phyloP scores from a whole-genome alignment of 2,797 vertebrate genomes.

The Chiroxiphia lanceolata region DNA sequence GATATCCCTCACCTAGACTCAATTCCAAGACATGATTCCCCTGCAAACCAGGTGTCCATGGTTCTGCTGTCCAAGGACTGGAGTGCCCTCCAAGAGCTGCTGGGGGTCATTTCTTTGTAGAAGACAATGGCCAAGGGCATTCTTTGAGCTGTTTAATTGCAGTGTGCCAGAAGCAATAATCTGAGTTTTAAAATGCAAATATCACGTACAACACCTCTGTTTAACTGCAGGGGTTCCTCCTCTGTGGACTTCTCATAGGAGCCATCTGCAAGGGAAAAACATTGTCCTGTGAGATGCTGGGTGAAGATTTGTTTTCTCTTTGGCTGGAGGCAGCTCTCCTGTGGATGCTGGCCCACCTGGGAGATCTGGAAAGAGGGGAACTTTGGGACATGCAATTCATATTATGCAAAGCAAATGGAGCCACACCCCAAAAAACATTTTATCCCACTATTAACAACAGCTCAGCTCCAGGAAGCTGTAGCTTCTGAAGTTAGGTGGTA shows the following conservation, averaged over 20 bases:
- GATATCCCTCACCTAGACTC: background rate
- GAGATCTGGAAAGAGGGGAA: background rate
- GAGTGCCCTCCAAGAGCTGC: background rate
- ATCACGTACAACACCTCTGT: slow-evolving; percentile 86
- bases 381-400: background rate
- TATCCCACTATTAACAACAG: background rate
- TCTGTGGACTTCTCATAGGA: slow-evolving; percentile 74
- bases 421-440: background rate
- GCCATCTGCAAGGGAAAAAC: slow-evolving; percentile 69
- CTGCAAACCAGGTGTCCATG: background rate
- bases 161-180: background rate
- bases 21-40: background rate
- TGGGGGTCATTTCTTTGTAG: background rate
- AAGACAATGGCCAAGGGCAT: background rate
- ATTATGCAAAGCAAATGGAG: background rate
- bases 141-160: background rate
- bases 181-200: background rate
- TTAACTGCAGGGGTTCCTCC: slow-evolving; percentile 81
- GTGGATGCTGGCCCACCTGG: background rate
- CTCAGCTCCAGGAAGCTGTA: background rate
- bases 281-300: background rate
- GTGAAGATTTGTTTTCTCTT: background rate
- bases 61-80: background rate
- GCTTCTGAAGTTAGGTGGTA: background rate
- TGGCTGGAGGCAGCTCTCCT: background rate